Evolutionary conservation across 2,888 invertebrate genomes (phyloP).

Genomic region (Xestia c-nigrum): DNA sequence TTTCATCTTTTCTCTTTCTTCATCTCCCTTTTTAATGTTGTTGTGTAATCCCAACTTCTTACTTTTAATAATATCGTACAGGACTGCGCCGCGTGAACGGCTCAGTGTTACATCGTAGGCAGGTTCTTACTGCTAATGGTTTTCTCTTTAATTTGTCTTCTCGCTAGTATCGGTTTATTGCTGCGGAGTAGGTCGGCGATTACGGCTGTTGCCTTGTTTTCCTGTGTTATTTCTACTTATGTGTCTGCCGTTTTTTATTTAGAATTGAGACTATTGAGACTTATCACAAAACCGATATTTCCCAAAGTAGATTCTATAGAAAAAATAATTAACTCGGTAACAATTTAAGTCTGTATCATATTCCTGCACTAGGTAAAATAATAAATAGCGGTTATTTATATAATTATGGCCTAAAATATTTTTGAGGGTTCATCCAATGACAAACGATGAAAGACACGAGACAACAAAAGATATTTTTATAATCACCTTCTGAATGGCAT

Average conservation of each 20-base stretch:
- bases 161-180: constrained; percentile 28
- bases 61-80: constrained; percentile 1
- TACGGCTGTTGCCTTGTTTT: constrained; percentile 17
- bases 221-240: constrained; percentile 28
- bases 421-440: background rate
- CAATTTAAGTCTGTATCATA: background rate
- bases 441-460: background rate
- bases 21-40: background rate
- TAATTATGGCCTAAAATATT: background rate
- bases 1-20: background rate
- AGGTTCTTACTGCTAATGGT: constrained; percentile 36
- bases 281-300: background rate
- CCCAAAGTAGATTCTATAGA: background rate
- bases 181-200: constrained; percentile 33
- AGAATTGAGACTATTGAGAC: background rate
- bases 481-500: background rate
- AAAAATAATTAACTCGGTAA: background rate
- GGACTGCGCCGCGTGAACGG: background rate
- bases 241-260: background rate
- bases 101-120: constrained; percentile 46
- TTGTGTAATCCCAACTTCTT: background rate
- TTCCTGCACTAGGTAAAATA: background rate
- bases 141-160: constrained; percentile 51
- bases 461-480: background rate
- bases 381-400: background rate